Conservation (phyloP, 1,140 invertebrate species). For the Plutomurus gul region DNA sequence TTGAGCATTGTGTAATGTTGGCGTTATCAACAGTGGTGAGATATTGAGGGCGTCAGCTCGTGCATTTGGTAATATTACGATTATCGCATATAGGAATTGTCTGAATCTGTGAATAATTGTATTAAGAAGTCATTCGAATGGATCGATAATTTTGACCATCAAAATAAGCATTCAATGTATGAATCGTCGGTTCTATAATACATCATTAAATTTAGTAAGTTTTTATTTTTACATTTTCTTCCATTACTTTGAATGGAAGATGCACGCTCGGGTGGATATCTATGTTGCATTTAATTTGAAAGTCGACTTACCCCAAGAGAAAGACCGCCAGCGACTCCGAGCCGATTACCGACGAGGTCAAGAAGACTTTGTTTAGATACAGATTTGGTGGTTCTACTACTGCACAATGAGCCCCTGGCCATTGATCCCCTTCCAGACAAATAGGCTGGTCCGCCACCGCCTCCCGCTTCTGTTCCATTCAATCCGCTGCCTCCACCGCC, state of each 20-base stretch:
- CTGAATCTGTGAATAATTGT: too few species aligned
- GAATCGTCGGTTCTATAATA: too few species aligned
- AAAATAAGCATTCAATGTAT: too few species aligned
- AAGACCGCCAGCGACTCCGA: constrained; percentile 61
- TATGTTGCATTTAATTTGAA: background rate
- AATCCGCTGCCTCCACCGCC: constrained; percentile 54
- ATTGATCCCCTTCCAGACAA: constrained; percentile 59
- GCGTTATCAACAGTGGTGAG: too few species aligned
- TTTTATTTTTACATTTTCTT: background rate
- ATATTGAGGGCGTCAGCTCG: too few species aligned
- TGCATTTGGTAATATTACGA: too few species aligned
- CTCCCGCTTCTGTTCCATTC: constrained; percentile 49
- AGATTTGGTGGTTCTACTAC: constrained; percentile 62
- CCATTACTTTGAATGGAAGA: background rate
- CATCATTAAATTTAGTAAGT: background rate
- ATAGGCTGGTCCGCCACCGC: constrained; percentile 56
- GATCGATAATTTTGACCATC: too few species aligned
- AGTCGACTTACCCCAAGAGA: constrained; percentile 49
- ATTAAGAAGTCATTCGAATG: too few species aligned
- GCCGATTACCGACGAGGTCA: constrained; percentile 70
- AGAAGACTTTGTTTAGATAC: constrained; percentile 65
- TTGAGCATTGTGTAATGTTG: too few species aligned
- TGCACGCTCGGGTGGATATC: background rate
- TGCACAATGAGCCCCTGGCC: constrained; percentile 59
- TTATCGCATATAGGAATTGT: too few species aligned